phyloP scores from a whole-genome alignment of 2,113 vertebrate species.

The Mormoops blainvillei region DNA sequence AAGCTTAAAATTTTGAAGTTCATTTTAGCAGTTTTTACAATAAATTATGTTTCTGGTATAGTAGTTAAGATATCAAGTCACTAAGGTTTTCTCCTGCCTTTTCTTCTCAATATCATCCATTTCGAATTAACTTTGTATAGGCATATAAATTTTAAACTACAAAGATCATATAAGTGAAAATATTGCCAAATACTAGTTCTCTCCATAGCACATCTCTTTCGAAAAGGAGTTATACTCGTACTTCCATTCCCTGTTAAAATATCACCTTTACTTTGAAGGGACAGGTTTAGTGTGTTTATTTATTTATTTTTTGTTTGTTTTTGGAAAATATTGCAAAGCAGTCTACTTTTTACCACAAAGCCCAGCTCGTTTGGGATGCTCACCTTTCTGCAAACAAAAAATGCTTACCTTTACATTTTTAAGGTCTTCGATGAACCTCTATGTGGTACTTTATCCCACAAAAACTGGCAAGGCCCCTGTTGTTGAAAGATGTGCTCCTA shows the following conservation, averaged over 20 bases:
- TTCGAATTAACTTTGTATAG: neutral
- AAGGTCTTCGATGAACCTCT: neutral
- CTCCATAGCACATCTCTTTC: neutral
- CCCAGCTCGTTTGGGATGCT: neutral
- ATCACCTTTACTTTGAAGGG: neutral
- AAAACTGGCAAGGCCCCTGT: neutral
- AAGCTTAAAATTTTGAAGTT: neutral
- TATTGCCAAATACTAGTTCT: neutral
- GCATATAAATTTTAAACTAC: neutral
- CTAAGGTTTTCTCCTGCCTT: neutral
- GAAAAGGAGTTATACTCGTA: neutral
- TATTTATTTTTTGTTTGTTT: neutral
- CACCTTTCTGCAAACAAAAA: neutral
- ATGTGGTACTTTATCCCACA: neutral
- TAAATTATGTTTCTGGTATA: neutral
- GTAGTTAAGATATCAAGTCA: neutral
- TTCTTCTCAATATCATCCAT: neutral
- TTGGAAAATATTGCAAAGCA: neutral
- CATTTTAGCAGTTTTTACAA: neutral
- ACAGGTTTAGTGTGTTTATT: neutral
- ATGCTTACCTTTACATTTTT: neutral
- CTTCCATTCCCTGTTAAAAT: neutral
- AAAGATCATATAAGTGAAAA: neutral
- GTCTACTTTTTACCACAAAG: neutral
- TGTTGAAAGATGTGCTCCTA: neutral